Evolutionary conservation across 2,797 vertebrate species (phyloP).

Genomic region (Remorina albescens): DNA sequence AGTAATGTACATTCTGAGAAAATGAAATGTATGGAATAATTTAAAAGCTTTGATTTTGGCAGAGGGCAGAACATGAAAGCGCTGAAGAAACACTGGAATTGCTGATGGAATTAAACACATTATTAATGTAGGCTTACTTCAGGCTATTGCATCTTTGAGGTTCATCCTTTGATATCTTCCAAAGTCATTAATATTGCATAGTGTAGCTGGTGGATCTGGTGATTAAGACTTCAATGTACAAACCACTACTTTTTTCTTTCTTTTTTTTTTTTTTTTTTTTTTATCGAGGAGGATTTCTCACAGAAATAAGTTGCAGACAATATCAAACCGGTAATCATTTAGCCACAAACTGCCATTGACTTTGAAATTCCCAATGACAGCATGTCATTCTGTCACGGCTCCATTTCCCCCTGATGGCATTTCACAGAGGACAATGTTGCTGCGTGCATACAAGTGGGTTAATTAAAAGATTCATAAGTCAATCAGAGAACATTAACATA

Average conservation of each 20-base stretch:
- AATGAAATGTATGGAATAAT: conserved; percentile 64
- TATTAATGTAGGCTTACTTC: conserved; percentile 77
- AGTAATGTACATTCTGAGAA: conserved; percentile 38
- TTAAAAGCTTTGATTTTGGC: conserved; percentile 65
- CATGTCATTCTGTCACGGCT: conserved; percentile 52
- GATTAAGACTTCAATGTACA: too few relatives aligned
- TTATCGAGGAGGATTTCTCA: conserved; percentile 31
- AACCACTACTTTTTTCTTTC: conserved; percentile 34
- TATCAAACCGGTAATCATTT: conserved; percentile 50
- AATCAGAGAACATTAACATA: conserved; percentile 79
- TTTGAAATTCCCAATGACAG: conserved; percentile 62
- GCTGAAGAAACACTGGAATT: conserved; percentile 47
- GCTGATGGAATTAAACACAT: conserved; percentile 77
- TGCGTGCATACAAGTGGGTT: conserved; percentile 74
- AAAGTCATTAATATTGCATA: conserved; percentile 84
- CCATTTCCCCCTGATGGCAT: conserved; percentile 57
- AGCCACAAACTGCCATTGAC: conserved; percentile 46
- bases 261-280: conserved; percentile 16
- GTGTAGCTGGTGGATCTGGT: too few relatives aligned
- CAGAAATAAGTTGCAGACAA: conserved; percentile 57
- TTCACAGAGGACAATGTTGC: conserved; percentile 62
- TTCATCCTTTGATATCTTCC: conserved; percentile 80
- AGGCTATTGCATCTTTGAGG: conserved; percentile 75
- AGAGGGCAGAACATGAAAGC: conserved; percentile 72
- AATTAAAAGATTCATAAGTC: conserved; percentile 80